Evolutionary conservation across 1,140 invertebrate genomes (phyloP).

Genomic region (Cydia pomonella): DNA sequence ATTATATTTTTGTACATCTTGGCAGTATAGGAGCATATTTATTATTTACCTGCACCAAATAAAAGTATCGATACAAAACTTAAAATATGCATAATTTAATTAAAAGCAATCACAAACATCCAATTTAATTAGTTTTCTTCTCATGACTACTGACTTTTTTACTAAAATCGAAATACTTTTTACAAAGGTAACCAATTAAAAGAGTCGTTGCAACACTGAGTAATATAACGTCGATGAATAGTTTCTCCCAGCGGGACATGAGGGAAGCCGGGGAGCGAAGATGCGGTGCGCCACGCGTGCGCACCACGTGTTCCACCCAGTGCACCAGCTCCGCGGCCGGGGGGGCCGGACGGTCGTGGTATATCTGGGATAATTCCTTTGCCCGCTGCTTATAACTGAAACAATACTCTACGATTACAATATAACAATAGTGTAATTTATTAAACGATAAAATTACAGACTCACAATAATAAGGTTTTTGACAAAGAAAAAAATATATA

Average conservation of each 20-base stretch:
- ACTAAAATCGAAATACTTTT: not conserved
- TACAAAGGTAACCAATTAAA: not conserved
- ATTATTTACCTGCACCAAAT: too few species aligned
- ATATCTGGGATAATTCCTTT: slow-evolving; percentile 19
- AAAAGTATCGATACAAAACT: too few species aligned
- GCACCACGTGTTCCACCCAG: too few species aligned
- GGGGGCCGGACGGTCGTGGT: slow-evolving; percentile 32
- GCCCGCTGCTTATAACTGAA: slow-evolving; percentile 33
- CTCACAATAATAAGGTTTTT: too few species aligned
- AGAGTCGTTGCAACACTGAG: not conserved
- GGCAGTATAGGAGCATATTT: too few species aligned
- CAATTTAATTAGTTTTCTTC: not conserved
- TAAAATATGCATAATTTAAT: too few species aligned
- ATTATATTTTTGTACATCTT: too few species aligned
- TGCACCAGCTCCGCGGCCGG: slow-evolving; percentile 30
- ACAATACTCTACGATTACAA: not conserved
- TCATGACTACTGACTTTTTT: not conserved
- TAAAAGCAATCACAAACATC: too few species aligned
- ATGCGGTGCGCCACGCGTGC: slow-evolving; percentile 65
- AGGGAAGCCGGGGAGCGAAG: slow-evolving; percentile 66
- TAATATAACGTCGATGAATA: slow-evolving; percentile 26
- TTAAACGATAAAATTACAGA: too few species aligned
- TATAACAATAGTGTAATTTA: not conserved
- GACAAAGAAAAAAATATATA: too few species aligned
- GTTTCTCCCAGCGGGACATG: slow-evolving; percentile 69